Evolutionary conservation across 2,797 vertebrate species (phyloP), one percentile per base, ranked within the genome.

Genomic region (Buceros bicornis): DNA sequence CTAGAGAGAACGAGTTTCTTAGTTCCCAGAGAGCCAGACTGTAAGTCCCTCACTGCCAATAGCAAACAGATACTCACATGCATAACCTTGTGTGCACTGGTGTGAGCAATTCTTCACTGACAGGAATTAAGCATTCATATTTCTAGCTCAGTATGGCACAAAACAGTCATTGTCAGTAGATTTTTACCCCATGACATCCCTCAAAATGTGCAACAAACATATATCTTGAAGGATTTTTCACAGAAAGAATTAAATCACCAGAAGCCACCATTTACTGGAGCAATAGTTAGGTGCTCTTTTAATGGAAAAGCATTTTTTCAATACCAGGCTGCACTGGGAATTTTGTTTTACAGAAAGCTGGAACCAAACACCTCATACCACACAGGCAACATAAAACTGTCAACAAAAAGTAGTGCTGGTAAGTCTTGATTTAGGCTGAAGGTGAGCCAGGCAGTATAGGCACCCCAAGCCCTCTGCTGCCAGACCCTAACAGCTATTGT

Each of bases 1-100:
- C 80, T 66, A 82, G 76, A 92, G 73, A 95, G 66, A 96, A 37
- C 31, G 83, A 84, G 80, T 82, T 94, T 92, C 67, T 84, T 43
- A 57, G 4, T 67, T 93, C 86, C 25, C 77, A 92, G 67, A 93
- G 57, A 83, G 22, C 13, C 77, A 90, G 66, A 73, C 48, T 89
- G 56, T 87, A 93, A 94, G 89, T 54, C 35, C 33, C 33, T 89
- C 89, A 62, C 26, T 4, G 11, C 37, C 82, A 87, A 69, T 61
- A 50, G 77, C 70, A 76, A 94, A 47, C 56, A 90, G 48, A n/a
- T 87, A 77, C 53, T 90, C 70, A 71, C 62, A 70, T 40, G 56
- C 15, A 53, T 37, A 79, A 73, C 33, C 42, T 64, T 66, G 53
- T 70, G 62, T 94, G 16, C 64, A 53, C 37, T 51, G 28, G 28